Evolutionary conservation across 2,888 invertebrate species (phyloP).

Genomic region (Creontiades dilutus): DNA sequence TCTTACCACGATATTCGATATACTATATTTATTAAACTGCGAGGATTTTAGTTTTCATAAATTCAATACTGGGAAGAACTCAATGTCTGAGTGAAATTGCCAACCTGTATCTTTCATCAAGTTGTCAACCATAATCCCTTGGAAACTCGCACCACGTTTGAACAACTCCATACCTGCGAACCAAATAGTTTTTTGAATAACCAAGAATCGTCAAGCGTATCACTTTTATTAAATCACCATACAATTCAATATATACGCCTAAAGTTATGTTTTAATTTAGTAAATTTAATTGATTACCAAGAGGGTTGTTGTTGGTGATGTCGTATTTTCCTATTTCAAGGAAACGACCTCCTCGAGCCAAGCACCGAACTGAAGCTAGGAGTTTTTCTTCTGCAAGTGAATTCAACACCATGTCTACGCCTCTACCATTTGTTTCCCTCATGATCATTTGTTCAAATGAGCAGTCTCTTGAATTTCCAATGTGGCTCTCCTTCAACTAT

Average conservation of each 20-base stretch:
- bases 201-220: background rate
- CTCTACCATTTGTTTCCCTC: slow-evolving; percentile 88
- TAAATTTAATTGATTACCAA: slow-evolving; percentile 78
- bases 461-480: slow-evolving; percentile 92
- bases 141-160: slow-evolving; percentile 86
- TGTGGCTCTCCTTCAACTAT: slow-evolving; percentile 83
- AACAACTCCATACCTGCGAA: slow-evolving; percentile 83
- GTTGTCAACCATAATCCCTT: slow-evolving; percentile 88
- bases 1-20: too few relatives aligned
- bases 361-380: slow-evolving; percentile 84
- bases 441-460: slow-evolving; percentile 93
- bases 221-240: background rate
- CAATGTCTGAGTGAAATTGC: background rate
- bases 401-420: slow-evolving; percentile 95
- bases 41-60: too few relatives aligned
- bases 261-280: too few relatives aligned
- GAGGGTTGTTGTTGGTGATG: slow-evolving; percentile 83
- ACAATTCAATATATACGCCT: background rate
- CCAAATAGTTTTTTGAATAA: background rate
- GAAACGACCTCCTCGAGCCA: slow-evolving; percentile 84
- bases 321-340: slow-evolving; percentile 94
- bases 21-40: too few relatives aligned
- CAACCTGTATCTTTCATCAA: slow-evolving; percentile 78
- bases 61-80: too few relatives aligned
- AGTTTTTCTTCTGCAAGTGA: slow-evolving; percentile 95